Conservation (phyloP, 1,140 invertebrate genomes). For the Nephotettix cincticeps region DNA sequence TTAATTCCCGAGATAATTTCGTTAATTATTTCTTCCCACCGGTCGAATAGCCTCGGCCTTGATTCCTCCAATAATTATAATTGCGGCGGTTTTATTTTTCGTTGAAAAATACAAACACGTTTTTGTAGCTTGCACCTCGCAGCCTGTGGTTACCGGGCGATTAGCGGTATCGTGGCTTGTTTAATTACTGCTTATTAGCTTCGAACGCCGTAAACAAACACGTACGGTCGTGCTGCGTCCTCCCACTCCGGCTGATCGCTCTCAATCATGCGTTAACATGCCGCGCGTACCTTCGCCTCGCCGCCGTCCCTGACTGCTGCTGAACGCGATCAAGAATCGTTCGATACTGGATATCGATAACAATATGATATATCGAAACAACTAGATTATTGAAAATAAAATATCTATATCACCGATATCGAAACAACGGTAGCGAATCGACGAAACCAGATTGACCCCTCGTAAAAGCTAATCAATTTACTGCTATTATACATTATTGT, state of each 20-base stretch:
- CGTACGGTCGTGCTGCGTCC: neutral
- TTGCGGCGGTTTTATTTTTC: neutral
- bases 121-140: slow-evolving; percentile 9
- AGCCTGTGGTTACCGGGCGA: slow-evolving; percentile 8
- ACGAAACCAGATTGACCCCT: no score
- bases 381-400: no score
- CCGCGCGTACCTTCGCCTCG: neutral
- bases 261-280: slow-evolving; percentile 19
- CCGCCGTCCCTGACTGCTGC: no score
- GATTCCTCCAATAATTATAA: slow-evolving; percentile 24
- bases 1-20: slow-evolving; percentile 26
- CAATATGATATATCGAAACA: no score
- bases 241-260: neutral
- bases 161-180: slow-evolving; percentile 19
- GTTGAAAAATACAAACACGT: slow-evolving; percentile 20
- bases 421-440: no score
- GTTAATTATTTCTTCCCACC: slow-evolving; percentile 24
- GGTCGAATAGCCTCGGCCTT: slow-evolving; percentile 10
- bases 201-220: slow-evolving; percentile 14
- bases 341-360: no score
- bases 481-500: no score
- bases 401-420: no score
- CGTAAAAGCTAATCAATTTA: no score
- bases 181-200: slow-evolving; percentile 3
- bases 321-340: no score